A percentile compares a stretch with the other conserved stretches of the same genome.
phyloP scores from a whole-genome alignment of 2,888 invertebrate species.

The Erebia palarica region DNA sequence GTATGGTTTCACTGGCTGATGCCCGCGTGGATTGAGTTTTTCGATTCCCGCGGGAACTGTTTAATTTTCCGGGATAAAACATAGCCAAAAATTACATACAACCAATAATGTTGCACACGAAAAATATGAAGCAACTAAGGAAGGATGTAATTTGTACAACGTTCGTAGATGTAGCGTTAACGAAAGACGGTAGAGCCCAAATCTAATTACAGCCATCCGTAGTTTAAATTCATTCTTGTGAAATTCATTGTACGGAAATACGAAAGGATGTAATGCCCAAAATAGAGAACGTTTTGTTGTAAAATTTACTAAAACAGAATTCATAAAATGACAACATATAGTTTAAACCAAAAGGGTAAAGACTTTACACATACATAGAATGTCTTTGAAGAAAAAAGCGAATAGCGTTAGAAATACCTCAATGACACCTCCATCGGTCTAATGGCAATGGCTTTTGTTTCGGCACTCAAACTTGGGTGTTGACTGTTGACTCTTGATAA shows the following conservation, averaged over 20 bases:
- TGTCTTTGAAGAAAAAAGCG: no score
- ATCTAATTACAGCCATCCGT: neutral
- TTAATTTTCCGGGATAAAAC: no score
- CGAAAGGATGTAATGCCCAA: conserved; percentile 7
- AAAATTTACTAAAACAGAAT: neutral
- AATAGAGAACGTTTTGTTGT: neutral
- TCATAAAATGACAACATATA: neutral
- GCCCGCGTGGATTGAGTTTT: no score
- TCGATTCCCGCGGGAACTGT: no score
- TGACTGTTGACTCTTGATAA: neutral
- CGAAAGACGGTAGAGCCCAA: neutral
- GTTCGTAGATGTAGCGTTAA: neutral
- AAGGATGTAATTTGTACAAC: neutral
- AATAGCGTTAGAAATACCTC: no score
- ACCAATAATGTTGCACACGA: neutral
- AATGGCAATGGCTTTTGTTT: neutral
- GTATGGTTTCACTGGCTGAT: no score
- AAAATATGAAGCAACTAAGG: conserved; percentile 2
- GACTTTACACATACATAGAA: no score
- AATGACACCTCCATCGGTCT: no score
- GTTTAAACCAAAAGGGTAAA: no score
- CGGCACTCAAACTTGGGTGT: neutral
- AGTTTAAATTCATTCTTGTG: conserved; percentile 4
- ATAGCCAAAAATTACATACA: no score
- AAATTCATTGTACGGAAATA: neutral